Base-by-base conservation (phyloP, 1,140 invertebrate genomes). In the Oryctes rhinoceros region DNA sequence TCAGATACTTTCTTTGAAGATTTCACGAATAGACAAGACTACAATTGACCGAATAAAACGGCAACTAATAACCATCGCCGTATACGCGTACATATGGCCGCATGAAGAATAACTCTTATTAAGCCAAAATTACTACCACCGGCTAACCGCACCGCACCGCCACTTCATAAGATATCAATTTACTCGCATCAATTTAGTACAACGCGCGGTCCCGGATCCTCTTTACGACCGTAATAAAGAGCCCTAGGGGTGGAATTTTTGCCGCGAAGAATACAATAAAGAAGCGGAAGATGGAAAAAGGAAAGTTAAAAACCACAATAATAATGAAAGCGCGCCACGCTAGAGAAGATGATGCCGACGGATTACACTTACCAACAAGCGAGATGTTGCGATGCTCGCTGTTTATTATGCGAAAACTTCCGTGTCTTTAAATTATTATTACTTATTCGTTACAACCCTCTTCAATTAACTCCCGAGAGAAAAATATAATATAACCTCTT, bases 361-460 rank as follows among this genome's bases (percentile, higher is more conserved):
- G 39, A 44, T 44, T 44, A 44, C 39, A 10, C 5, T 44, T 44
- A 44, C 9, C 39, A 5, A 44, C 39, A 44, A 30, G 3, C 39
- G 9, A 1, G 24, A 30, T 30, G 24, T 10, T 44, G 5, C 39
- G 39, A 0, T 4, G 39, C 39, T 5, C 39, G 39, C 9, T 44
- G 5, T 10, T 44, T 44, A 44, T 44, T 44, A 44, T 44, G 39
- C 39, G 9, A 44, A 44, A 44, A 44, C 39, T 44, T 44, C 39
- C 39, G 39, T 44, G 39, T 44, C 39, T 44, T 44, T n/a, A 76
- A 76, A 76, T 37, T 76, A 76, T 30, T 35, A n/a, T 35, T 30
- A 76, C 20, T 76, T 76, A 35, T 76, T 20, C 20, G 37, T 76
- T 20, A n/a, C n/a, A 30, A n/a, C 74, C 20, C 30, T 76, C n/a